Conservation (phyloP, 2,797 vertebrate species). For the Cyprinodon diabolis region DNA sequence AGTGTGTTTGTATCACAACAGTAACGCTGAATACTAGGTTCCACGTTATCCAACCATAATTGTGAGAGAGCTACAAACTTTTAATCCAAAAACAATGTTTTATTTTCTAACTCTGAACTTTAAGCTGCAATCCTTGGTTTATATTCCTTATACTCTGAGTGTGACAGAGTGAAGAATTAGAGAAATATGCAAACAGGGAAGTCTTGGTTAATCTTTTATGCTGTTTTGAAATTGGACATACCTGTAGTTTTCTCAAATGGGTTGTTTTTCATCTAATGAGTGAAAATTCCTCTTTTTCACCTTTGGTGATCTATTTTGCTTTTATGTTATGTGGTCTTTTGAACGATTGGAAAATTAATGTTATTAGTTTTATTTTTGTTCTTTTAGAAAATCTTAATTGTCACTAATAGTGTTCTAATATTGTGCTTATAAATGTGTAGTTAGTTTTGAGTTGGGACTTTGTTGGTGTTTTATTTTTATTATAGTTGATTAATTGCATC, state of each 20-base stretch:
- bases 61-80: not conserved
- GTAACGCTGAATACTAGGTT: too few species aligned
- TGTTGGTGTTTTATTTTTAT: not conserved
- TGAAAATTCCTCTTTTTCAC: not conserved
- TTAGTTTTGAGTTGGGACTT: not conserved
- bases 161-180: not conserved
- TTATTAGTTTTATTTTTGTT: not conserved
- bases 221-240: too few species aligned
- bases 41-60: not conserved
- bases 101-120: not conserved
- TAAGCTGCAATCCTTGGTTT: not conserved
- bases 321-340: too few species aligned
- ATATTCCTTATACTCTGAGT: not conserved
- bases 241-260: too few species aligned
- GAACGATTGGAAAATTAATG: not conserved
- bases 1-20: too few species aligned
- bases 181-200: not conserved
- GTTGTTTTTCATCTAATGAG: too few species aligned
- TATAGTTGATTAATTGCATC: not conserved
- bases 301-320: not conserved
- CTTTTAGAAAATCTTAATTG: not conserved
- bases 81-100: not conserved
- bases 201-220: not conserved
- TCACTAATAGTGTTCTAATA: not conserved
- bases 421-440: too few species aligned